These are phyloP conservation scores for Embiotoca jacksoni DNA, from an alignment of 2,113 vertebrate species.

Conservation along the genomic window DNA sequence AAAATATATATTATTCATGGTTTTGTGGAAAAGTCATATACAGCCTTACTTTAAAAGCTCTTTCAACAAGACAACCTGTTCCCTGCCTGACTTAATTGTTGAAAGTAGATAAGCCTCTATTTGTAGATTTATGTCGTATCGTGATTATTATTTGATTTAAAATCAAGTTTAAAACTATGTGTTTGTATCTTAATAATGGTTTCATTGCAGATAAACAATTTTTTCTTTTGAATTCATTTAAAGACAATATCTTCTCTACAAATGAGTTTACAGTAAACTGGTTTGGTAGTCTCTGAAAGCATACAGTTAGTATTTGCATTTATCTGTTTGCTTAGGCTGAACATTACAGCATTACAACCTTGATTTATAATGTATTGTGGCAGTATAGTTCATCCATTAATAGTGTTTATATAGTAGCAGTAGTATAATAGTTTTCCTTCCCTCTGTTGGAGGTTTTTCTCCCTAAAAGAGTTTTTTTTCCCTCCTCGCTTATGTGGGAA, in stretches of 20 bases:
- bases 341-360: neutral
- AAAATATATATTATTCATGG: slow-evolving; percentile 17
- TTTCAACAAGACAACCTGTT: slow-evolving; percentile 23
- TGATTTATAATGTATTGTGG: neutral
- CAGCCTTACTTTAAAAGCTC: slow-evolving; percentile 11
- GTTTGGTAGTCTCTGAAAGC: too few species aligned
- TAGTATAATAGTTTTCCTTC: too few species aligned
- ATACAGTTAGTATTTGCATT: neutral
- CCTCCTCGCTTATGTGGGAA: too few species aligned
- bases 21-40: slow-evolving; percentile 9
- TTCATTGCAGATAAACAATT: too few species aligned
- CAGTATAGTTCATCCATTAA: neutral
- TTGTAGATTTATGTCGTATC: neutral
- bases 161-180: slow-evolving; percentile 9
- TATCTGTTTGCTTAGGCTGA: neutral
- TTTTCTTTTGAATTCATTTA: neutral
- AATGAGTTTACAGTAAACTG: neutral
- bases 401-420: too few species aligned
- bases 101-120: neutral
- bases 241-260: neutral
- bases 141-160: neutral
- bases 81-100: neutral
- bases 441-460: too few species aligned
- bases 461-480: too few species aligned
- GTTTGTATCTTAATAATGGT: neutral